These are phyloP conservation scores for Ctenopoma multispine DNA, from an alignment of 2,797 vertebrate species.

Conservation along the genomic window DNA sequence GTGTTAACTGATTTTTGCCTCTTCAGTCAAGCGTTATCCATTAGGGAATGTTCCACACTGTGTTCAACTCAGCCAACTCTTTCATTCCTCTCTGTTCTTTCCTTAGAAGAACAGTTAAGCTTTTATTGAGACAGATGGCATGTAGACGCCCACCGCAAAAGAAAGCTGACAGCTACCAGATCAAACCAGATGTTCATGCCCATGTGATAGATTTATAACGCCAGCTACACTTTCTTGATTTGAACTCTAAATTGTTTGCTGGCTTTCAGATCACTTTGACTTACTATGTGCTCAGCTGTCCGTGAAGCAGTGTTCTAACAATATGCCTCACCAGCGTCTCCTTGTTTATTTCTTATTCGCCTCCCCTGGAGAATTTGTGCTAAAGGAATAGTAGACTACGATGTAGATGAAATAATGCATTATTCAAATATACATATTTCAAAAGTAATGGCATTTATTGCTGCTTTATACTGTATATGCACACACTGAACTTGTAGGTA, in stretches of 20 bases:
- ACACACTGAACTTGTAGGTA: slow-evolving; percentile 18
- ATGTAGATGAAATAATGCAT: slow-evolving; percentile 36
- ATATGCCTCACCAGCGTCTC: slow-evolving; percentile 41
- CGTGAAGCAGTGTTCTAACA: slow-evolving; percentile 54
- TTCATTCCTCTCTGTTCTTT: slow-evolving; percentile 31
- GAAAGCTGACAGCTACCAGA: slow-evolving; percentile 41
- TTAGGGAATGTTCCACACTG: slow-evolving; percentile 36
- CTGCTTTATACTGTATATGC: slow-evolving; percentile 4
- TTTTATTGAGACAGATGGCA: slow-evolving; percentile 60
- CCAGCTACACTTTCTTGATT: slow-evolving; percentile 36
- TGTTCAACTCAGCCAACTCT: slow-evolving; percentile 28
- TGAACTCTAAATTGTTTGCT: slow-evolving; percentile 49
- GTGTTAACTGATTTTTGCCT: slow-evolving; percentile 39
- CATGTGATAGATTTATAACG: slow-evolving; percentile 30
- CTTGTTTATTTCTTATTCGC: slow-evolving; percentile 44
- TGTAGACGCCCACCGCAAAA: slow-evolving; percentile 40
- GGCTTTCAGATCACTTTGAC: slow-evolving; percentile 48
- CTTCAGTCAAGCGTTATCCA: slow-evolving; percentile 43
- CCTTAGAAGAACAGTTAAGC: slow-evolving; percentile 32
- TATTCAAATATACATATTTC: slow-evolving; percentile 34
- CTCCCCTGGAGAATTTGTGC: slow-evolving; percentile 45
- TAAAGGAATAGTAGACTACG: slow-evolving; percentile 34
- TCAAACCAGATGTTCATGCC: slow-evolving; percentile 51
- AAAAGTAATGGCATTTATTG: slow-evolving; percentile 33
- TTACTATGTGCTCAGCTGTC: slow-evolving; percentile 56